phyloP scores from a whole-genome alignment of 1,140 invertebrate genomes.

The Aphis gossypii region DNA sequence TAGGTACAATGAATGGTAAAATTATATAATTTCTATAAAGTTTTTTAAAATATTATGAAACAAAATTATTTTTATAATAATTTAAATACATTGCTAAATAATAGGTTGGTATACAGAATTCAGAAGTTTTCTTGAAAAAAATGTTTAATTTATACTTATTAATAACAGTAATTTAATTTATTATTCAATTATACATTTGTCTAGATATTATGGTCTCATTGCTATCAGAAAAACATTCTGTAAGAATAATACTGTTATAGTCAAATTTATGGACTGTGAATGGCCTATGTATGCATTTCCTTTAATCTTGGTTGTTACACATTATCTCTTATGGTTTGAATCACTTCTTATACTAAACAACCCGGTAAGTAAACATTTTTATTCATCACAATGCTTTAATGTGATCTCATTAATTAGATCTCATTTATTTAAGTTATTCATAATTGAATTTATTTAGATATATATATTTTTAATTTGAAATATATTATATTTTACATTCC shows the following conservation, averaged over 20 bases:
- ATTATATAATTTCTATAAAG: neutral
- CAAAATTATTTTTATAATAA: neutral
- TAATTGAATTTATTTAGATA: neutral
- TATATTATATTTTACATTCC: no score
- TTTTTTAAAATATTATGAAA: neutral
- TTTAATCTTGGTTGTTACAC: conserved; percentile 76
- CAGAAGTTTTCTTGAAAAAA: no score
- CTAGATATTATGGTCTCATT: conserved; percentile 75
- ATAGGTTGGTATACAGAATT: neutral
- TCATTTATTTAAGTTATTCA: neutral
- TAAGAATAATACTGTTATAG: conserved; percentile 66
- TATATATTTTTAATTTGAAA: no score
- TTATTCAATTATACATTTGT: neutral
- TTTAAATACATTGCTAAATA: neutral
- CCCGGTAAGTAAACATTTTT: conserved; percentile 68
- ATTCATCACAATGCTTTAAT: neutral
- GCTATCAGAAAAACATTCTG: conserved; percentile 67
- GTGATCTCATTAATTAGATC: neutral
- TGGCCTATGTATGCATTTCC: conserved; percentile 80
- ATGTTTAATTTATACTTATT: neutral
- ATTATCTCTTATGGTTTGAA: conserved; percentile 76
- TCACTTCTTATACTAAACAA: conserved; percentile 74
- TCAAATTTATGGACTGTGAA: conserved; percentile 68
- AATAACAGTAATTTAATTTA: no score
- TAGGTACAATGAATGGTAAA: neutral